phyloP scores from a whole-genome alignment of 2,888 invertebrate genomes.

The Dynastes maya region DNA sequence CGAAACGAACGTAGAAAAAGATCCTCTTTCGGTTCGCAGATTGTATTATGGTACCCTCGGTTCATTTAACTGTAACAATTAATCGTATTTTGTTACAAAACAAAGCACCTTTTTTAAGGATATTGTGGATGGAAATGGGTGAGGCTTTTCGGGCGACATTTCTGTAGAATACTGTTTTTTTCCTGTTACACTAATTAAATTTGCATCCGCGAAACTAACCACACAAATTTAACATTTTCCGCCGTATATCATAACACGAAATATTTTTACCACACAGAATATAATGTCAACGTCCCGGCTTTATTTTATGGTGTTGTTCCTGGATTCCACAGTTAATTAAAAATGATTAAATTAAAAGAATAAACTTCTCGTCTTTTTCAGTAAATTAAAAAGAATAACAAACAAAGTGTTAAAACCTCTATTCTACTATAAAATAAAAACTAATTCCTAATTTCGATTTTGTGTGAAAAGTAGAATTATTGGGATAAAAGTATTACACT shows the following conservation, averaged over 20 bases:
- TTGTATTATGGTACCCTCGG: constrained; percentile 28
- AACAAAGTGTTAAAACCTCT: not conserved
- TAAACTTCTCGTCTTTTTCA: not conserved
- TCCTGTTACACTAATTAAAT: not conserved
- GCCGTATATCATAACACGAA: constrained; percentile 3
- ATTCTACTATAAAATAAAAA: no score
- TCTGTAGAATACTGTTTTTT: constrained; percentile 11
- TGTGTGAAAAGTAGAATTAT: not conserved
- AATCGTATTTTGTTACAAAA: constrained; percentile 39
- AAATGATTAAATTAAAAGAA: not conserved
- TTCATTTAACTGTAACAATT: constrained; percentile 40
- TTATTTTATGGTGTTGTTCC: not conserved
- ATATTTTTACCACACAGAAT: not conserved
- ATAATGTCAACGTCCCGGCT: not conserved
- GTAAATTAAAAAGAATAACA: not conserved
- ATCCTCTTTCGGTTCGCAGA: constrained; percentile 21
- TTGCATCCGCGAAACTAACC: not conserved
- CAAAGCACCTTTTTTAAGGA: constrained; percentile 20
- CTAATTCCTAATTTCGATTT: no score
- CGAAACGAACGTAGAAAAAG: constrained; percentile 21
- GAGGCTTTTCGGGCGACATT: constrained; percentile 28
- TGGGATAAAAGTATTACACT: not conserved
- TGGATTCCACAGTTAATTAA: not conserved
- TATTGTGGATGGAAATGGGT: constrained; percentile 12
- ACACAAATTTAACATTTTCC: constrained; percentile 17